Evolutionary conservation across 2,113 vertebrate species (phyloP), one percentile per base, ranked within the genome.

Genomic region (Eclectus roratus): DNA sequence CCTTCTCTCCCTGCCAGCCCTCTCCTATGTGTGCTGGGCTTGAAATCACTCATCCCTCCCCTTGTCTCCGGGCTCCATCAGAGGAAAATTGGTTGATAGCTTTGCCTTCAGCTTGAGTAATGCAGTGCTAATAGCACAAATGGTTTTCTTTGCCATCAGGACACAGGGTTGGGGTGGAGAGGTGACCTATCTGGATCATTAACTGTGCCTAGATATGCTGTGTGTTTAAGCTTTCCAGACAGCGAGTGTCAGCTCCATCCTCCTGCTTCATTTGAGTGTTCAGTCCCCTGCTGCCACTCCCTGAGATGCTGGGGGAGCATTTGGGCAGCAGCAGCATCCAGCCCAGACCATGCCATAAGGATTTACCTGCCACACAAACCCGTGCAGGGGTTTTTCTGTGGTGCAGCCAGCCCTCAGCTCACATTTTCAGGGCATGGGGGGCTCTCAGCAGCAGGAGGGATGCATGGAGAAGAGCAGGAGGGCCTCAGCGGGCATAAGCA

Each of bases 11-110:
- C 23, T 23, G 53, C 44, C 76, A 84, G 53, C 43, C 44, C 9
- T 3, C 46, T 60, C 19, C 9, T 56, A 31, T 1, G 1, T 1
- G 0, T 2, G 1, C 33, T 17, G 41, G 46, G 20, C 5, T 31
- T 41, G 39, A 35, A 74, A 33, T 79, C 33, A 7, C 56, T 63
- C 61, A 52, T 35, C 78, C 43, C 17, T 41, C 19, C 41, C 33
- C 43, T 65, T 1, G 0, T 24, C 25, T 68, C n/a, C 46, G 27
- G 37, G 17, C 71, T 90, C 47, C 3, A 2, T 10, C 11, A 44
- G 88, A 58, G 31, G 37, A 41, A 44, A 47, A 61, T 17, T 15
- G 33, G 58, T 66, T 35, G 46, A 16, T 4, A 17, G 61, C 69
- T 73, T 61, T 83, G 58, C 43, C 27, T 24, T 60, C 58, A 41